Conservation (phyloP, 1,140 invertebrate species). For the Brachionus asplanchnoidis region DNA sequence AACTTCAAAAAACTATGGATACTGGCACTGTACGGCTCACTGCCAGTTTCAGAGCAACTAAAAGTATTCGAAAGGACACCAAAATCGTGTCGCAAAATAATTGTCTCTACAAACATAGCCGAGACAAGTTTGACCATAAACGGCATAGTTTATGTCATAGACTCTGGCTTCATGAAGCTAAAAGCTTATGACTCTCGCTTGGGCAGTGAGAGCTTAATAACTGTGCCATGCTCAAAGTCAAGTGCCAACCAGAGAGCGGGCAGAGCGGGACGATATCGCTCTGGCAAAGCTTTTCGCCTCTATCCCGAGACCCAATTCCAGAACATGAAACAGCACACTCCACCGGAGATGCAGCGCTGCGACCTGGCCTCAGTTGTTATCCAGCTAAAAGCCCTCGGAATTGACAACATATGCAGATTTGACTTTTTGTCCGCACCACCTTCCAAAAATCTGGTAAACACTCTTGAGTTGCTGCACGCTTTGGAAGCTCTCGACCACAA, state of each 20-base stretch:
- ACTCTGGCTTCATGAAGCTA: constrained; percentile 93
- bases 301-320: constrained; percentile 69
- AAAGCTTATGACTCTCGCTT: constrained; percentile 79
- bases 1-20: constrained; percentile 65
- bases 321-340: constrained; percentile 65
- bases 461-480: constrained; percentile 81
- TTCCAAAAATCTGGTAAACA: constrained; percentile 75
- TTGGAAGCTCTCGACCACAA: constrained; percentile 73
- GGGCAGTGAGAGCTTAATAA: constrained; percentile 71
- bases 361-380: constrained; percentile 79
- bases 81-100: constrained; percentile 74
- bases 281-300: constrained; percentile 72
- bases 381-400: constrained; percentile 88
- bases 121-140: constrained; percentile 89
- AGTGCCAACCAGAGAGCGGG: constrained; percentile 86
- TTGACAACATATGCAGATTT: constrained; percentile 71
- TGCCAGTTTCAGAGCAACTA: constrained; percentile 71
- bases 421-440: constrained; percentile 70
- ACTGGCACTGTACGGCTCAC: constrained; percentile 85
- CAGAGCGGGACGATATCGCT: constrained; percentile 74
- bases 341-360: constrained; percentile 86
- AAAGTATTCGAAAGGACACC: constrained; percentile 77
- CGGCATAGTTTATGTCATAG: constrained; percentile 84
- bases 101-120: constrained; percentile 93
- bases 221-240: constrained; percentile 78